Conservation (phyloP, 1,140 invertebrate species). For the Drosophila busckii region DNA sequence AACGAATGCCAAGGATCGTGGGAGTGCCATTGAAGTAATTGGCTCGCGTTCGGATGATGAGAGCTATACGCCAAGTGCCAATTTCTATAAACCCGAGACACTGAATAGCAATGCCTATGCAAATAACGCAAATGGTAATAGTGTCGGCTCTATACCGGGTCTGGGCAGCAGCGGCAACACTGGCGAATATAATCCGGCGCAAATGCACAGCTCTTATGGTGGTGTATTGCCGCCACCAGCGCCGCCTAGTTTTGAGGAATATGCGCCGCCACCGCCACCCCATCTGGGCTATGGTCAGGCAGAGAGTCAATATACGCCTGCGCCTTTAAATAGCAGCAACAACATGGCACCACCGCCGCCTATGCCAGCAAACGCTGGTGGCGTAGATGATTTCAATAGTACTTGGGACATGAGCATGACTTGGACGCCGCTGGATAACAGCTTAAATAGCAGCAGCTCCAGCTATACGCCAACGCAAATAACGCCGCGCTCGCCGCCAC, state of each 20-base stretch:
- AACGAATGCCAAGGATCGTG: slow-evolving; percentile 42
- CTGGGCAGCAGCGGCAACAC: slow-evolving; percentile 25
- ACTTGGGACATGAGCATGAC: slow-evolving; percentile 75
- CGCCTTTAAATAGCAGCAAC: slow-evolving; percentile 71
- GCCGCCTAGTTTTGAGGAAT: slow-evolving; percentile 33
- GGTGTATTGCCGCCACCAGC: slow-evolving; percentile 22
- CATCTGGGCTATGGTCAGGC: slow-evolving; percentile 38
- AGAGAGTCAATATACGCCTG: slow-evolving; percentile 65
- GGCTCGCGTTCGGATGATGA: slow-evolving; percentile 75
- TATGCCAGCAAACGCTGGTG: slow-evolving; percentile 79
- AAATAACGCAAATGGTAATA: slow-evolving; percentile 26
- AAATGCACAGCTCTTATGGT: slow-evolving; percentile 24
- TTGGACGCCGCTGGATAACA: slow-evolving; percentile 66
- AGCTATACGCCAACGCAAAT: slow-evolving; percentile 46
- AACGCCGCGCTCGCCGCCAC: slow-evolving; percentile 84
- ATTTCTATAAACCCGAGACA: slow-evolving; percentile 62
- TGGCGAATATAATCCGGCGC: slow-evolving; percentile 46
- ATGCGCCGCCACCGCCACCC: slow-evolving; percentile 56
- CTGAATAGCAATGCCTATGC: slow-evolving; percentile 34
- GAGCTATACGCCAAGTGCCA: slow-evolving; percentile 50
- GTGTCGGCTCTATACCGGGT: slow-evolving; percentile 49
- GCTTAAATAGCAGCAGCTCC: slow-evolving; percentile 59
- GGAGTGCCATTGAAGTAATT: slow-evolving; percentile 81
- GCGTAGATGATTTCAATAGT: slow-evolving; percentile 57
- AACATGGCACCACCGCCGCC: slow-evolving; percentile 80